Evolutionary conservation across 2,888 invertebrate genomes (phyloP), one percentile per base, ranked within the genome.

Genomic region (Ariolimax columbianus): DNA sequence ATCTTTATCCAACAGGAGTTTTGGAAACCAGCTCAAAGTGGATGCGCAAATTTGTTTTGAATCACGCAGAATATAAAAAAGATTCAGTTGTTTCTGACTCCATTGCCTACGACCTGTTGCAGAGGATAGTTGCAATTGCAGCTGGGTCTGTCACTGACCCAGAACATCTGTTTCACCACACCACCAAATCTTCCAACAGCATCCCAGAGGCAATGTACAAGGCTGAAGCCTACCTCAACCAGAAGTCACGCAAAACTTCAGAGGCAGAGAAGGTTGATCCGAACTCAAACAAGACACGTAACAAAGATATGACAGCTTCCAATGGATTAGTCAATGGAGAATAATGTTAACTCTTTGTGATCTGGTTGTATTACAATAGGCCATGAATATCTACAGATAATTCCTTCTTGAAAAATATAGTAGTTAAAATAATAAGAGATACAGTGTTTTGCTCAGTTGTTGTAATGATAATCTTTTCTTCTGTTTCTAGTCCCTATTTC

Each of bases 11-110:
- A 43, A 47, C 89, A 90, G 99, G 99, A 47, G 97, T 98, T 93
- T 96, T 98, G 83, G 95, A 96, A 92, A 99, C 99, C 82, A 97
- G 98, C 90, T 99, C 99, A 70, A 95, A 97, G 55, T 99, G 98
- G 98, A 97, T 99, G 93, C 96, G 99, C 77, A 96, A 97, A 87
- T 98, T 98, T 95, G 97, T 99, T 83, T 95, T 96, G 68, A 95
- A 95, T 30, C 99, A 99, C 95, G 96, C 97, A 0, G 96, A 97
- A 73, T 99, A 99, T 95, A 97, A 97, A 92, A 95, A 97, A 93
- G 99, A 99, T 94, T 98, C 99, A 0, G 95, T 97, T 70, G 97
- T 99, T 23, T 95, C 96, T 0, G 97, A 99, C 30, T 82, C 85
- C 36, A 91, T 93, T 36, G 91, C 91, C 85, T 94, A 92, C 83